Base-by-base conservation (phyloP, 2,888 invertebrate genomes). In the Cheilosia pagana region DNA sequence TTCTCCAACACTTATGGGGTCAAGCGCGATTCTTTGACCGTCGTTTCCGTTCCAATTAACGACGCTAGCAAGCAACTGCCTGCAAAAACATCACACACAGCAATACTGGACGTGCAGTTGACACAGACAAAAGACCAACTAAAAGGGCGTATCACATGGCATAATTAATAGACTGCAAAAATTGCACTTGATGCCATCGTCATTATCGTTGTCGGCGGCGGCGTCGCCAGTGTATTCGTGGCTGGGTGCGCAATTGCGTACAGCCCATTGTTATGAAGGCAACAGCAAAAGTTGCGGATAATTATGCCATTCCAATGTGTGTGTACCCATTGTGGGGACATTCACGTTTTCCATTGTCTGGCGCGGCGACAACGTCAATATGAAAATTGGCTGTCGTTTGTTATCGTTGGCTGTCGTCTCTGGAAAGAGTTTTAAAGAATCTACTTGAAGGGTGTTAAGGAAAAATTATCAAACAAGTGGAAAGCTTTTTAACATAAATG, bases 91-190 rank as follows among this genome's bases (percentile, higher is more conserved):
- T 50, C 19, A 50, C 10, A 19, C 35, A 31, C 23, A 59, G 35
- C 41, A 43, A 50, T 57, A 62, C 35, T 21, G 35, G 43, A n/a
- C 23, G 48, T 19, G 16, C 39, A 62, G 28, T 62, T 23, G 62
- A 16, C 52, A 10, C 76, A 71, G 60, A 77, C 72, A 82, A 82
- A 82, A 82, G 71, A 55, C 62, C 67, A 28, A 75, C 85, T 78
- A 82, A 72, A 81, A 86, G 87, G 76, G 75, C 75, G 68, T 78
- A 82, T 79, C 86, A 57, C 67, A 70, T 81, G 41, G 65, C 76
- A 76, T 70, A 76, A 59, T 72, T 74, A 85, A 81, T 81, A 78
- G 82, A 86, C 75, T 87, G 70, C 86, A 79, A 68, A 72, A 68
- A 82, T 62, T 63, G 74, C 82, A 89, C 72, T 81, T 81, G 76